Evolutionary conservation across 64 coral and sea anemone genomes (phyloP), one percentile per base, ranked within the genome.

Genomic region (Cladopsammia gracilis): DNA sequence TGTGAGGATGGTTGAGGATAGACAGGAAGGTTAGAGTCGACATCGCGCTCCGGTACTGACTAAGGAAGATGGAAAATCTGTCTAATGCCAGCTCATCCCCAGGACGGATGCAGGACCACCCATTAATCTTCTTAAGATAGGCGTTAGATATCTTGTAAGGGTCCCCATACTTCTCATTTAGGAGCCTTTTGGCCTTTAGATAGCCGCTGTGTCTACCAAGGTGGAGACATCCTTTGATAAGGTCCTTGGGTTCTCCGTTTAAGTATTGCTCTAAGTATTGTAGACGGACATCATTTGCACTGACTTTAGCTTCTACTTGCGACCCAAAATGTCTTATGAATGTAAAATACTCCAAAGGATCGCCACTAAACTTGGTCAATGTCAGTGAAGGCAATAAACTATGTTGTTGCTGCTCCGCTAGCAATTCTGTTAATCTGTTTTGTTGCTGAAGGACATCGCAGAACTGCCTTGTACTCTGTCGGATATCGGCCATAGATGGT

Each of bases 181-280:
- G 25, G 16, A 75, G 50, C 75, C 46, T 92, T 64, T 84, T 92
- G 5, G 71, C 68, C 7, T 0, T 45, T 1, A 51, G 3, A 45
- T 75, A 75, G 10, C 72, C 15, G 1, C 72, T 75, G 3, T 50
- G 3, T 20, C 72, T 75, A 19, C 50, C 26, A 45, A 75, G 72
- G 56, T 87, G 68, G 25, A 66, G 74, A 79, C 82, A 87, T 77
- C 91, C 91, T 77, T 77, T 86, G 58, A 93, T 87, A 14, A 93
- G 61, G 25, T 93, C 91, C 34, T 87, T 93, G 0, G 93, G 66
- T 78, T 95, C 93, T 22, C 79, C 79, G 22, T 90, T 18, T 9
- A 90, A 61, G 22, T 95, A 90, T 49, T 95, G 77, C 18, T 94
- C 54, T 70, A 94, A 26, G 24, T 88, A 94, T 16, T 52, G 85